A percentile compares a stretch with the other conserved stretches of the same genome.
These are phyloP conservation scores for Synergus laeviventris DNA, from an alignment of 2,888 invertebrate species.

Conservation along the genomic window DNA sequence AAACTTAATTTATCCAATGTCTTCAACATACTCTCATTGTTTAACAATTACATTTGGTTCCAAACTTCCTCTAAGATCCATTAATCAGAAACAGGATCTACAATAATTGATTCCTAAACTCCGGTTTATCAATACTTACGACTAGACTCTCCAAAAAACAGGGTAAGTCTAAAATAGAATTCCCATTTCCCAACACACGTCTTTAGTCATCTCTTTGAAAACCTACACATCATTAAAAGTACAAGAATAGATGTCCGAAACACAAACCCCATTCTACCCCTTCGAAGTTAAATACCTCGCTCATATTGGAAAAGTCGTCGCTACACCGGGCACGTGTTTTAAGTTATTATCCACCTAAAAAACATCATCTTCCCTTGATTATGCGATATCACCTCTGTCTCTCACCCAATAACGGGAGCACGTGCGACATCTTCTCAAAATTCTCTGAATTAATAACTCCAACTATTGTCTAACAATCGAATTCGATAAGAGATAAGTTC, in stretches of 20 bases:
- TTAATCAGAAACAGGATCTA: neutral
- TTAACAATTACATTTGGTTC: neutral
- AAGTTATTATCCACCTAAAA: constrained; percentile 9
- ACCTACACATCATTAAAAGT: neutral
- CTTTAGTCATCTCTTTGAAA: neutral
- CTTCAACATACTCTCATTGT: too few species aligned
- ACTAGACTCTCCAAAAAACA: neutral
- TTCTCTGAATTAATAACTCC: constrained; percentile 12
- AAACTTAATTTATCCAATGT: too few species aligned
- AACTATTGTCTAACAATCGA: neutral
- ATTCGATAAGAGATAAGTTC: neutral
- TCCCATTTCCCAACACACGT: neutral
- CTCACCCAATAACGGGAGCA: neutral
- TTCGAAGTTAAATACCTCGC: constrained; percentile 6
- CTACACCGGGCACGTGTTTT: constrained; percentile 16
- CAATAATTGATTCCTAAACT: neutral
- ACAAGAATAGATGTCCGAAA: neutral
- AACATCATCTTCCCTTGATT: constrained; percentile 26
- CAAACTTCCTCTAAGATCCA: neutral
- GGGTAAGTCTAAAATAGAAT: neutral
- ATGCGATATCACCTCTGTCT: constrained; percentile 32
- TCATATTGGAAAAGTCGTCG: constrained; percentile 2
- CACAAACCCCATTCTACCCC: constrained; percentile 35
- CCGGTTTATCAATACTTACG: neutral
- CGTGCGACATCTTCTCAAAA: constrained; percentile 25